Base-by-base conservation (phyloP, 2,888 invertebrate genomes). In the Synanthedon vespiformis region DNA sequence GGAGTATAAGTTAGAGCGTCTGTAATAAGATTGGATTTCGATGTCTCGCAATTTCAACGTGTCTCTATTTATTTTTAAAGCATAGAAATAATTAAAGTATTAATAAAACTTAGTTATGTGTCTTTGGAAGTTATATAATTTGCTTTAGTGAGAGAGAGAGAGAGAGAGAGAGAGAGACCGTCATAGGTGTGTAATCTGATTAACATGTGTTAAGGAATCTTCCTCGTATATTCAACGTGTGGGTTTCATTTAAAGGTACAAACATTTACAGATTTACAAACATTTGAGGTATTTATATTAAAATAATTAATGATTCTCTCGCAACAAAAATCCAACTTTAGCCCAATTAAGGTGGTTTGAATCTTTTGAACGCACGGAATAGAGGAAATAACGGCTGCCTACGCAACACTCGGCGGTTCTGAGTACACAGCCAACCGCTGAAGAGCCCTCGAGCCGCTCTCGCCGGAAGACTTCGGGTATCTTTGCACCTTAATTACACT, bases 401-500 rank as follows among this genome's bases (percentile, higher is more conserved):
- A 82, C 80, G 84, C 78, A 80, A 78, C 79, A 77, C 82, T 85
- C 77, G 70, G 72, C 70, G 74, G 70, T 69, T 75, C 71, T 72
- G 16, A 85, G 86, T 75, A 80, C 76, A 75, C 75, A 72, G 72
- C 63, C 75, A 74, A 75, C 82, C 82, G 72, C 69, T 75, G 67
- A 70, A 81, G 84, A 65, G 74, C 72, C 55, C 86, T 86, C 63
- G 62, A 77, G 70, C 58, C 72, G 67, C 80, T 78, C 76, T 66
- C 72, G 71, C 69, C 71, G 69, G 73, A 72, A 77, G 80, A 78
- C 82, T 82, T 80, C 72, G 80, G 82, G 77, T 84, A 86, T 85
- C 86, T 83, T 85, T 84, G 80, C 84, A 82, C 86, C 82, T 85
- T 87, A 86, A 87, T 86, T 85, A 84, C 81, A 77, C 80, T 76